phyloP scores from a whole-genome alignment of 2,888 invertebrate species.

The Latheticus oryzae region DNA sequence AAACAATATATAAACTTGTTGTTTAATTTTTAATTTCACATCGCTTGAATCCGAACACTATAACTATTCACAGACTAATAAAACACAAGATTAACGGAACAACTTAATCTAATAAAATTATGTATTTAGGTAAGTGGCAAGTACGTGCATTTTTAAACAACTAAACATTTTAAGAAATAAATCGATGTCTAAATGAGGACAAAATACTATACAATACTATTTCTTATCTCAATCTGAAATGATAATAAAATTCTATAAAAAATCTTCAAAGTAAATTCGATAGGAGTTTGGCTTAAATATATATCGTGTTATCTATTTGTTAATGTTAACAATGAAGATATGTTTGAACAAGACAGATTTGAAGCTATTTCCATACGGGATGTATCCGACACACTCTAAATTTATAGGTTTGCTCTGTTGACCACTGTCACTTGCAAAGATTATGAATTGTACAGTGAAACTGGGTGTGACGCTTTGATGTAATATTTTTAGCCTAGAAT shows the following conservation, averaged over 20 bases:
- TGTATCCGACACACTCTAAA: slow-evolving; percentile 6
- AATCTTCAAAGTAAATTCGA: too few species aligned
- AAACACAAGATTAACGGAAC: slow-evolving; percentile 17
- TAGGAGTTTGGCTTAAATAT: too few species aligned
- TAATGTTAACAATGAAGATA: not conserved
- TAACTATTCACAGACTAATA: slow-evolving; percentile 1
- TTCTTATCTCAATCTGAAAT: too few species aligned
- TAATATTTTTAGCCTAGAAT: too few species aligned
- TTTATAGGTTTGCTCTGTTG: slow-evolving; percentile 5
- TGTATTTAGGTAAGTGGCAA: slow-evolving; percentile 50
- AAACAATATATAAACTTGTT: too few species aligned
- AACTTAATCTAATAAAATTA: slow-evolving; percentile 19
- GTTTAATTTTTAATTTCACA: slow-evolving; percentile 1
- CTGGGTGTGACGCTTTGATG: slow-evolving; percentile 11
- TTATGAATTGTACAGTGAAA: slow-evolving; percentile 3
- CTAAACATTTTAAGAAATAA: slow-evolving; percentile 26
- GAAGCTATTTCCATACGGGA: slow-evolving; percentile 13
- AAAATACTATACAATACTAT: too few species aligned
- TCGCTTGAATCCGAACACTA: not conserved
- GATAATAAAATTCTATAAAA: too few species aligned
- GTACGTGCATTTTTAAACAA: slow-evolving; percentile 43
- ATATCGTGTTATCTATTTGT: too few species aligned
- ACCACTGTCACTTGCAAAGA: slow-evolving; percentile 15
- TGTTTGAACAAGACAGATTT: not conserved
- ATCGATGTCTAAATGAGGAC: slow-evolving; percentile 24